A percentile compares a stretch with the other conserved stretches of the same genome.
Evolutionary conservation across 2,888 invertebrate genomes (phyloP).

Genomic region (Arctia plantaginis): DNA sequence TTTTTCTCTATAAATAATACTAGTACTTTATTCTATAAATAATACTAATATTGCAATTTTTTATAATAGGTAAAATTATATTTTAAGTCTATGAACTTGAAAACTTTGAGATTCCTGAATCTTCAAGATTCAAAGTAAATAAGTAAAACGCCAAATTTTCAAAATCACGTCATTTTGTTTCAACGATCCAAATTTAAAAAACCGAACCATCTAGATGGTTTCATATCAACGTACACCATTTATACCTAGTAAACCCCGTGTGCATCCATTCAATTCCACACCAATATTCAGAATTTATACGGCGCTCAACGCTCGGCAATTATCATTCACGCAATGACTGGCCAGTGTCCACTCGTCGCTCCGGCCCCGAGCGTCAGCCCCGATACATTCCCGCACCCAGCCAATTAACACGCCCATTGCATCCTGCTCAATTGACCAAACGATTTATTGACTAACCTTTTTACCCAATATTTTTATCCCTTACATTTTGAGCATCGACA

Average conservation of each 20-base stretch:
- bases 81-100: too few species aligned
- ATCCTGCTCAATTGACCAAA: conserved; percentile 76
- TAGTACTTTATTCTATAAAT: too few species aligned
- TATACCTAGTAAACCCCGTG: conserved; percentile 57
- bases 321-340: conserved; percentile 81
- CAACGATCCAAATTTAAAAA: neutral
- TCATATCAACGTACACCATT: conserved; percentile 23
- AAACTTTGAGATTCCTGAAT: too few species aligned
- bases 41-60: too few species aligned
- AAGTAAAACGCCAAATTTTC: neutral
- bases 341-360: conserved; percentile 72
- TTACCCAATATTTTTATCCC: conserved; percentile 51
- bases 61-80: too few species aligned
- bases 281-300: conserved; percentile 75
- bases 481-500: conserved; percentile 44
- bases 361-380: conserved; percentile 47
- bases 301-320: conserved; percentile 72
- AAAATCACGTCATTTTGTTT: neutral
- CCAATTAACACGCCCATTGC: conserved; percentile 83
- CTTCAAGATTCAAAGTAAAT: neutral
- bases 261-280: conserved; percentile 76
- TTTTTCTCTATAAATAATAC: too few species aligned
- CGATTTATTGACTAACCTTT: conserved; percentile 74
- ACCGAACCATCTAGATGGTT: conserved; percentile 42
- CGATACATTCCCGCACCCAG: conserved; percentile 66